phyloP scores from a whole-genome alignment of 2,888 invertebrate genomes.

The Catocala sponsa region DNA sequence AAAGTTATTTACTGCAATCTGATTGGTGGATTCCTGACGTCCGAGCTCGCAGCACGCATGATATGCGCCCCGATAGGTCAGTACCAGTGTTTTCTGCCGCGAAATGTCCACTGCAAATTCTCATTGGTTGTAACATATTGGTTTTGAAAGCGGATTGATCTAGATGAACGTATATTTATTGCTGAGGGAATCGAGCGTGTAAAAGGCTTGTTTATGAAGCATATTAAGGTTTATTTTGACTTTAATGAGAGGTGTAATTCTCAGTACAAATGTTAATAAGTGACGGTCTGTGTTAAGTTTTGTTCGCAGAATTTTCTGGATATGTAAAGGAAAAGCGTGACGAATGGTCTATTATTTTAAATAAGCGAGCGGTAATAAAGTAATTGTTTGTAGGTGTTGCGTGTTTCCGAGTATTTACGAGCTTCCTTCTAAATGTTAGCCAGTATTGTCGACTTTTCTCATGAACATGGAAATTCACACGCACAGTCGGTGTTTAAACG shows the following conservation, averaged over 20 bases:
- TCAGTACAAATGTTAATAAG: constrained; percentile 3
- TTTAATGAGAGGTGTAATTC: constrained; percentile 3
- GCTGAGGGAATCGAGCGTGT: not conserved
- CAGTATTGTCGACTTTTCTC: constrained; percentile 8
- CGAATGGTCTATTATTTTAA: constrained; percentile 7
- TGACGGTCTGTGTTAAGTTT: not conserved
- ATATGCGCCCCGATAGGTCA: constrained; percentile 34
- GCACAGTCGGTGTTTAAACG: not conserved
- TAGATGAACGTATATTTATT: constrained; percentile 21
- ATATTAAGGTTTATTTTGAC: constrained; percentile 1
- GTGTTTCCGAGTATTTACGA: constrained; percentile 2
- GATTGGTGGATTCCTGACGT: constrained; percentile 36
- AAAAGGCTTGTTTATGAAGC: not conserved
- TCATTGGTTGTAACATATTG: constrained; percentile 25
- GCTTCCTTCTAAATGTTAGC: constrained; percentile 10
- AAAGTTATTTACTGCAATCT: constrained; percentile 49
- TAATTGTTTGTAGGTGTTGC: constrained; percentile 8
- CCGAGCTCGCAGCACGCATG: constrained; percentile 39
- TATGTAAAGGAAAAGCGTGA: not conserved
- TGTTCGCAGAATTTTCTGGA: constrained; percentile 7
- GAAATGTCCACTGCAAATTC: constrained; percentile 26
- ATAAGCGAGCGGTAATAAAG: constrained; percentile 9
- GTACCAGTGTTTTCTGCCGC: constrained; percentile 26
- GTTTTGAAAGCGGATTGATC: constrained; percentile 29
- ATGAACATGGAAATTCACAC: constrained; percentile 6